Evolutionary conservation across 37 sponge, comb jelly and placozoan species (phyloP).

Genomic region (Diacarnus erythraeanus): DNA sequence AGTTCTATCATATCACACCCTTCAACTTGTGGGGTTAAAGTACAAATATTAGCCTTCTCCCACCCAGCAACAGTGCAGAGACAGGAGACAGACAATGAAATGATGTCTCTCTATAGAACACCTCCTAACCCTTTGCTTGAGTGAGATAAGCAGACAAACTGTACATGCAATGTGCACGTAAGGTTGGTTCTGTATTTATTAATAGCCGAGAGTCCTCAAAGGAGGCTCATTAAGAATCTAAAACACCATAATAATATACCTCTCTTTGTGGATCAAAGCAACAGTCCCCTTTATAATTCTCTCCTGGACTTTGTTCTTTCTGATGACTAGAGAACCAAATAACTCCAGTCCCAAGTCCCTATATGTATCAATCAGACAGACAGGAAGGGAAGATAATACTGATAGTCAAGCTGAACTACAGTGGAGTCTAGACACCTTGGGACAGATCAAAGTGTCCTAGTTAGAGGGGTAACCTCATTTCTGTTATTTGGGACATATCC

Average conservation of each 20-base stretch:
- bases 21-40: background rate
- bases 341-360: conserved; percentile 87
- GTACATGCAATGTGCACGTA: too few species aligned
- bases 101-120: too few species aligned
- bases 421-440: background rate
- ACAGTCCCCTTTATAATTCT: conserved; percentile 67
- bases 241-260: too few species aligned
- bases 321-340: conserved; percentile 59
- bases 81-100: background rate
- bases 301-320: conserved; percentile 31
- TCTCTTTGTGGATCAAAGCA: conserved; percentile 61
- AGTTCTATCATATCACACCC: background rate
- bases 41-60: background rate
- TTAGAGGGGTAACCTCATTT: too few species aligned
- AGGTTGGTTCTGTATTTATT: too few species aligned
- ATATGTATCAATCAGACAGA: background rate
- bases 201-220: too few species aligned
- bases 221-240: too few species aligned
- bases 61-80: background rate
- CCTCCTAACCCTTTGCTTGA: too few species aligned
- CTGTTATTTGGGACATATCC: too few species aligned
- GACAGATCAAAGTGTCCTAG: too few species aligned
- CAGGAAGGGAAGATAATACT: background rate
- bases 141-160: too few species aligned
- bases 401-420: background rate